Evolutionary conservation across 2,797 vertebrate species (phyloP).

Genomic region (Pogoniulus pusillus): DNA sequence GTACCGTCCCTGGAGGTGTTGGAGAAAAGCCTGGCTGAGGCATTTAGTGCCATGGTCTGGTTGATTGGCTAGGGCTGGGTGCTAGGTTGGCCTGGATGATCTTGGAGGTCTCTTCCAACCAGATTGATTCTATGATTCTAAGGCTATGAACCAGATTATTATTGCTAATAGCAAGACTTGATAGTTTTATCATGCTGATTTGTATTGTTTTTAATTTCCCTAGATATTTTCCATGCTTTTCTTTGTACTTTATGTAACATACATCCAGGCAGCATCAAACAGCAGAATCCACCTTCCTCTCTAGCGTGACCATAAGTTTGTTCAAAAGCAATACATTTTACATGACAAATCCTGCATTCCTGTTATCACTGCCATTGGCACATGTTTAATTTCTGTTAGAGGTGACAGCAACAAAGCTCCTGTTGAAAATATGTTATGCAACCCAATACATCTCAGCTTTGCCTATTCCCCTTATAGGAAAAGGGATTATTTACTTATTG

Average conservation of each 20-base stretch:
- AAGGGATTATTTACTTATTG: background rate
- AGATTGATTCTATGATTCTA: too few species aligned
- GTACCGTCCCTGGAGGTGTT: too few species aligned
- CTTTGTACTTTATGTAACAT: background rate
- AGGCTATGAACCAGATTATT: background rate
- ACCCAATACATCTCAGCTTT: background rate
- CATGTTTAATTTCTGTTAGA: conserved; percentile 29
- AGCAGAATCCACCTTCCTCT: conserved; percentile 12
- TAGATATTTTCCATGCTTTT: background rate
- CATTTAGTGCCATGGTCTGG: too few species aligned
- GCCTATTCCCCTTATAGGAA: background rate
- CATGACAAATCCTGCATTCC: background rate
- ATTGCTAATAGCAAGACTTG: background rate
- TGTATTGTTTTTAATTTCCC: background rate
- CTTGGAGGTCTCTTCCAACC: too few species aligned
- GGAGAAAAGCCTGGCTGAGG: too few species aligned
- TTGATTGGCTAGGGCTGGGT: too few species aligned
- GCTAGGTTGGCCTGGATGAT: too few species aligned
- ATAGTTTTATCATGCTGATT: background rate
- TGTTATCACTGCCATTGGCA: background rate
- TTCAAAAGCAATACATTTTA: background rate
- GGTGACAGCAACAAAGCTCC: conserved; percentile 45
- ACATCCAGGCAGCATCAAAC: background rate
- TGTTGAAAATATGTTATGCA: background rate
- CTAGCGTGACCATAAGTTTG: background rate